Base-by-base conservation (phyloP, 2,888 invertebrate species). In the Agapetus fuscipes region DNA sequence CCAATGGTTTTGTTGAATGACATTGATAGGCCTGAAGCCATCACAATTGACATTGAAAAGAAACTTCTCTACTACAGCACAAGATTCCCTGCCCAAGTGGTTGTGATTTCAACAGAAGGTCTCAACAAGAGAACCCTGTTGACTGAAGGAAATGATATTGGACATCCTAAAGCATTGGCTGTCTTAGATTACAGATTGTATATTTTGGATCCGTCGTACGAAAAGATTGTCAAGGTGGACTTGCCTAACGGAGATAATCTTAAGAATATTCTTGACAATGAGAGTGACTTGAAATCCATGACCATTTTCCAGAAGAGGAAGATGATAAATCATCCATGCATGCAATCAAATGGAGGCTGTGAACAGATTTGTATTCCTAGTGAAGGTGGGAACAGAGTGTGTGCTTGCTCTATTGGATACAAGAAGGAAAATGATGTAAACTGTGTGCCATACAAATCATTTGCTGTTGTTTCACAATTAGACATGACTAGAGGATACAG, bases 301-400 rank as follows among this genome's bases (percentile, higher is more conserved):
- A 87, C 84, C 11, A 78, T 94, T 48, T 91, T 86, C 66, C 84
- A 86, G 52, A 93, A 93, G 61, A 75, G 90, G 20, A 76, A 80
- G 46, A 76, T 76, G 53, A 74, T 79, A 30, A 81, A 83, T 47
- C 94, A 95, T 61, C 90, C 91, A 0, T 94, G 95, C 57, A 66
- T 83, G 29, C 72, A 68, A 17, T 81, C 76, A 50, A 95, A 96
- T 54, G 97, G 96, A 1, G 89, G 85, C 2, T 98, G 98, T 61
- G 85, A 85, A 46, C 97, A 98, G 51, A 74, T 98, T 20, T 98
- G 98, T 59, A 74, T 98, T 13, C 95, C 96, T 0, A 73, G 78
- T 5, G 78, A 80, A n/a, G 76, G 76, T 1, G 78, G 80, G 1
- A 76, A 82, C 0, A 67, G 85, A 27, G 76, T 78, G 0, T 98